Evolutionary conservation across 2,113 vertebrate species (phyloP), one percentile per base, ranked within the genome.

Genomic region (Noctilio leporinus): DNA sequence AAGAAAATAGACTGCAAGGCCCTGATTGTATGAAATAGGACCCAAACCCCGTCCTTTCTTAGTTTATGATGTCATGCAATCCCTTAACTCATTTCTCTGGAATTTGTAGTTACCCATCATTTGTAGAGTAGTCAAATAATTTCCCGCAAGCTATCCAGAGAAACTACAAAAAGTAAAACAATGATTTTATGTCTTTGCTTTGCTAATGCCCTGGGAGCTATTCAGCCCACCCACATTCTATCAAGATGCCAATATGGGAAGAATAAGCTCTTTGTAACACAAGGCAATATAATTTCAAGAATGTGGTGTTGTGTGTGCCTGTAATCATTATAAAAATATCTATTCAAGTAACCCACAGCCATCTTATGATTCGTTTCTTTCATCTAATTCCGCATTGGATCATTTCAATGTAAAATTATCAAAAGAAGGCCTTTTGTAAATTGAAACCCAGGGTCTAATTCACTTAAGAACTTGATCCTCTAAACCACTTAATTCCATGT

Each of bases 141-240:
- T 96, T 93, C 86, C 95, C 77, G 88, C 69, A 92, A 94, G 81
- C 43, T 80, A 87, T 67, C 91, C 92, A 35, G 49, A 97, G 78
- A 6, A 97, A 81, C 19, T 89, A 89, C 11, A 96, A 96, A 98
- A 98, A 96, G 97, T 97, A 97, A 97, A 98, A 93, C 47, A 98
- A 97, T 96, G 96, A 96, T 97, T 98, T 98, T 95, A 96, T 96
- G 84, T 94, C 65, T 91, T 84, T 94, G 78, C 20, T 97, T 97
- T 95, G 67, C 75, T 96, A 91, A 97, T 95, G 82, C 53, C 55
- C 49, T 87, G 65, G 87, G 94, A 98, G 89, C 35, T 77, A 96
- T 78, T 96, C 12, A 80, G 94, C 96, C 95, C 90, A 97, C 93
- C 83, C 93, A 96, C 95, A 64, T 94, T 96, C 72, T 97, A 97